Evolutionary conservation across 1,140 invertebrate genomes (phyloP).

Genomic region (Sarcophaga peregrina): DNA sequence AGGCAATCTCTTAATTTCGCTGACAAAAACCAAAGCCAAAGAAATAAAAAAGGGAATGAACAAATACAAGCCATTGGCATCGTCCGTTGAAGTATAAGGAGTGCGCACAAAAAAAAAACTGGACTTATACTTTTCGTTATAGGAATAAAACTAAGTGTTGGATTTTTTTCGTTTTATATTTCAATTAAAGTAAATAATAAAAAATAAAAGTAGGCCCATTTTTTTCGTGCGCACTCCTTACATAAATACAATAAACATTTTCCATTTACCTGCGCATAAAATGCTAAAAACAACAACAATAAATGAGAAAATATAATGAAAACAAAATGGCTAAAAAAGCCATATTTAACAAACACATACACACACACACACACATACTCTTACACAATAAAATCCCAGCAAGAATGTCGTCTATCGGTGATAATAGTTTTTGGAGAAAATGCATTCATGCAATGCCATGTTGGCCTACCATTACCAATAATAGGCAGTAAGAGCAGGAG

Average conservation of each 20-base stretch:
- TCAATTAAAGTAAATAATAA: no score
- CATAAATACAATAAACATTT: background rate
- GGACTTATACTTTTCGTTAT: no score
- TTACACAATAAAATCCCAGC: background rate
- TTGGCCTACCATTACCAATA: constrained; percentile 9
- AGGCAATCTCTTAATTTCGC: constrained; percentile 38
- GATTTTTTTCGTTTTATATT: no score
- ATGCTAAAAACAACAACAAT: constrained; percentile 14
- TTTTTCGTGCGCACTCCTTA: no score
- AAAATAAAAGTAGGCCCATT: no score
- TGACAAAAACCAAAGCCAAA: background rate
- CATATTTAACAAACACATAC: background rate
- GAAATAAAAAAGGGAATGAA: background rate
- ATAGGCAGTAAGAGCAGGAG: background rate
- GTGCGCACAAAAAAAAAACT: no score
- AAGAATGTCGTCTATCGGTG: constrained; percentile 25
- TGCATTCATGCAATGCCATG: constrained; percentile 22
- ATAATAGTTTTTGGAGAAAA: constrained; percentile 38
- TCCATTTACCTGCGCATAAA: constrained; percentile 9
- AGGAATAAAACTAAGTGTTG: no score
- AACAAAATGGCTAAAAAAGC: constrained; percentile 2
- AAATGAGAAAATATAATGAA: background rate
- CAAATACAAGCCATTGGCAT: background rate
- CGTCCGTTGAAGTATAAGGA: no score
- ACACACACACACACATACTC: no score